Percentiles rank a stretch among this genome's conserved stretches.
Conservation (phyloP, 2,113 vertebrate genomes). For the Mus pahari region DNA sequence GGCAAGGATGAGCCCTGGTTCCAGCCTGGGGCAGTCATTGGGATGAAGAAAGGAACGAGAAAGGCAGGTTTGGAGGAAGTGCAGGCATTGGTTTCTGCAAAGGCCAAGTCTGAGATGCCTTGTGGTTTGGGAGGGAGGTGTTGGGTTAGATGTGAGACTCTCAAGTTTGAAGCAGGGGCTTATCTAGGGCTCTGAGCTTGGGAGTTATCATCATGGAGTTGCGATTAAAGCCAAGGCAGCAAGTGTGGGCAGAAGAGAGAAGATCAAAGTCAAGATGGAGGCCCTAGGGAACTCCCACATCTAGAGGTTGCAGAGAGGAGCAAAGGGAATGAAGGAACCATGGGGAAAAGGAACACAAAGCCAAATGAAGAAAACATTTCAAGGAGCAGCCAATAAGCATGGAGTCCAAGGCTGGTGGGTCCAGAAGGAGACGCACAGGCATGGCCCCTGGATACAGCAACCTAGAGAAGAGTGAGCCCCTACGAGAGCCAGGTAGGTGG, state of each 20-base stretch:
- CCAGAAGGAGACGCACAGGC: background rate
- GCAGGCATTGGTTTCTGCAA: background rate
- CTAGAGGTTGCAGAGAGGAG: background rate
- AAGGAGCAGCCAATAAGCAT: background rate
- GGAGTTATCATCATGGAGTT: background rate
- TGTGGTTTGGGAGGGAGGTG: background rate
- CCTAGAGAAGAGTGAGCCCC: background rate
- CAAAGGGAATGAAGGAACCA: background rate
- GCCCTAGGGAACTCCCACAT: background rate
- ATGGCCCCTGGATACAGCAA: background rate
- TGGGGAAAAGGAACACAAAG: background rate
- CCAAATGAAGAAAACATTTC: background rate
- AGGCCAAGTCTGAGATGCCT: background rate
- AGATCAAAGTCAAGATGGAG: constrained; percentile 7
- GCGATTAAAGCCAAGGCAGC: background rate
- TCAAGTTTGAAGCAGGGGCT: background rate
- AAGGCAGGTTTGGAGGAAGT: background rate
- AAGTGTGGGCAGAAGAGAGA: background rate
- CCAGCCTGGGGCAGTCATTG: background rate
- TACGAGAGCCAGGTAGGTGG: background rate
- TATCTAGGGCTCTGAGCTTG: background rate
- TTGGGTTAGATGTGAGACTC: background rate
- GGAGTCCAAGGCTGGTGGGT: rapidly evolving
- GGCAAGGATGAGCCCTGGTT: background rate
- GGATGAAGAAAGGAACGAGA: background rate